Percentiles rank a stretch among this genome's conserved stretches.
These are phyloP conservation scores for Delichon dasypus DNA, from an alignment of 2,797 vertebrate genomes.

Conservation along the genomic window DNA sequence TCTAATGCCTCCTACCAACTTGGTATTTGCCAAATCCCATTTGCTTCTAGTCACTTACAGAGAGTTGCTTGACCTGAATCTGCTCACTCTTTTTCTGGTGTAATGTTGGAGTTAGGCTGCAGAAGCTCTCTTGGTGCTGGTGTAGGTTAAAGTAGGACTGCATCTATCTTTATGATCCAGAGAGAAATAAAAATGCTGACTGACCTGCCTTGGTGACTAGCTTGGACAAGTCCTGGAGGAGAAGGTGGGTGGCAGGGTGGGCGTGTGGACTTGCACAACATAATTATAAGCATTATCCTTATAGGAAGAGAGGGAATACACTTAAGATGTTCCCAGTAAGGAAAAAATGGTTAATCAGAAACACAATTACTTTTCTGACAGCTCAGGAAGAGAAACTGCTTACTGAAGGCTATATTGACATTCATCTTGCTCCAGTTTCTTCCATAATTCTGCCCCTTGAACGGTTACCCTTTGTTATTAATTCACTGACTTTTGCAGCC, in stretches of 20 bases:
- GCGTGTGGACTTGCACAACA: not conserved
- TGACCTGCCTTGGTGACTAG: not conserved
- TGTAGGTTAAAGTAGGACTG: not conserved
- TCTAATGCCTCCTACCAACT: constrained; percentile 24
- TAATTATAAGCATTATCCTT: not conserved
- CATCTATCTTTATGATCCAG: not conserved
- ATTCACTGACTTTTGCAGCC: not conserved
- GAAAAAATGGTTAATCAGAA: not conserved
- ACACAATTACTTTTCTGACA: not conserved
- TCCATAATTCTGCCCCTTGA: not conserved
- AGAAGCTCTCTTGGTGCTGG: not conserved
- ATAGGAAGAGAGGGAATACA: not conserved
- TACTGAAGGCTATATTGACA: not conserved
- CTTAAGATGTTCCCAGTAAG: not conserved
- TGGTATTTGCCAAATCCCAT: constrained; percentile 8
- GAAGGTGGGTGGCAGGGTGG: not conserved
- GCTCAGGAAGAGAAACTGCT: not conserved
- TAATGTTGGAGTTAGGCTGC: not conserved
- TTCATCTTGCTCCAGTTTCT: not conserved
- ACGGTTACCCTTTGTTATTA: not conserved
- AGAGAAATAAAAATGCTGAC: not conserved
- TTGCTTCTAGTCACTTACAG: constrained; percentile 42
- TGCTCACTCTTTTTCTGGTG: not conserved
- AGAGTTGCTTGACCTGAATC: constrained; percentile 12
- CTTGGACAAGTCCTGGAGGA: not conserved